A percentile compares a stretch with the other conserved stretches of the same genome.
Conservation (phyloP, 2,113 vertebrate species). For the Halcyon malimbica region DNA sequence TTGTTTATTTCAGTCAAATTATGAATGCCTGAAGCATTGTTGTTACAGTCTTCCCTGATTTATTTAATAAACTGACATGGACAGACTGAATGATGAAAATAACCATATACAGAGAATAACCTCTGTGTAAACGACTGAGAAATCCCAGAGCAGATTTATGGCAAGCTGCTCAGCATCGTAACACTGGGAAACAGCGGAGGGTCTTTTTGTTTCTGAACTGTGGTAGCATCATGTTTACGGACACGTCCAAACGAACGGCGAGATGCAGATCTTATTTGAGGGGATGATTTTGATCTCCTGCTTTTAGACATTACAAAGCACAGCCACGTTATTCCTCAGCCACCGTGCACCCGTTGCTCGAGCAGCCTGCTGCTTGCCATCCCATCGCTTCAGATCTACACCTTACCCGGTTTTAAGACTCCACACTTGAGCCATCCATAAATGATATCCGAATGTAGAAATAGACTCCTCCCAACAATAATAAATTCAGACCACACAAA, state of each 20-base stretch:
- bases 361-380: background rate
- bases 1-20: constrained; percentile 40
- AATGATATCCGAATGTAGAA: background rate
- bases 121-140: background rate
- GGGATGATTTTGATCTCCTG: background rate
- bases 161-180: background rate
- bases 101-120: constrained; percentile 1
- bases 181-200: background rate
- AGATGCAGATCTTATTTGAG: background rate
- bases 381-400: background rate
- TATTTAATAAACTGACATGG: constrained; percentile 30
- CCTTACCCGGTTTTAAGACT: background rate
- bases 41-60: constrained; percentile 14
- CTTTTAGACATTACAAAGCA: background rate
- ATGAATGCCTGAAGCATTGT: background rate
- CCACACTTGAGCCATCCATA: background rate
- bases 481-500: background rate
- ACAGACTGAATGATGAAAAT: constrained; percentile 16
- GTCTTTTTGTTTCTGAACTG: background rate
- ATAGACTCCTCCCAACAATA: background rate
- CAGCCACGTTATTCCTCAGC: background rate
- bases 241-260: background rate
- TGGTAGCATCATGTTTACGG: background rate
- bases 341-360: accelerated
- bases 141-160: constrained; percentile 33